A percentile compares a stretch with the other conserved stretches of the same genome.
Evolutionary conservation across 92 coral and sea anemone species (phyloP).

Genomic region (Porites cylindrica): DNA sequence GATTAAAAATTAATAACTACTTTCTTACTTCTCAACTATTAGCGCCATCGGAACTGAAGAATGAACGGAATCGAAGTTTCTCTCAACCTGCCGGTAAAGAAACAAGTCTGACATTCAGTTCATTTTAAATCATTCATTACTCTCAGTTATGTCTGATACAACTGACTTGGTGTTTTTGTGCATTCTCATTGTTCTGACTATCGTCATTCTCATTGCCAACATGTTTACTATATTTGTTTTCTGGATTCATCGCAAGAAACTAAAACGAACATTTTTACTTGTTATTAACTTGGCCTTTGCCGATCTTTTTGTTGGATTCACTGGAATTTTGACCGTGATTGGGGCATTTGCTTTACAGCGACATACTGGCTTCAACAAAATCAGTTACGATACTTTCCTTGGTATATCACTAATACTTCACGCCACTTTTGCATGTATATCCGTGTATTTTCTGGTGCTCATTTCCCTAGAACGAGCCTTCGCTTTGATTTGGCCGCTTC

Average conservation of each 20-base stretch:
- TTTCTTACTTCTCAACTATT: too few species aligned
- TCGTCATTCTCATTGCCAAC: background rate
- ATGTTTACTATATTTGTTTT: conserved; percentile 12
- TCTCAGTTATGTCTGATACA: background rate
- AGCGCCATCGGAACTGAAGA: too few species aligned
- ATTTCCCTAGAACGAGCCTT: background rate
- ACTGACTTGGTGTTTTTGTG: background rate
- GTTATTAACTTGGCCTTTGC: conserved; percentile 9
- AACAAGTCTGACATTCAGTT: too few species aligned
- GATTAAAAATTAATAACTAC: too few species aligned
- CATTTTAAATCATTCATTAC: too few species aligned
- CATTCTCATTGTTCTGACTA: background rate
- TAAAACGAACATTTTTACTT: background rate
- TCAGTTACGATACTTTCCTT: too few species aligned
- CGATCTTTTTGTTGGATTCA: background rate
- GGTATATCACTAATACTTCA: background rate
- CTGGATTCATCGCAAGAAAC: conserved; percentile 10
- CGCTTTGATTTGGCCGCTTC: conserved; percentile 8
- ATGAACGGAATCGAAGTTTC: too few species aligned
- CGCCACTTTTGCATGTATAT: background rate
- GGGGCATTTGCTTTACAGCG: background rate
- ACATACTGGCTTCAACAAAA: background rate
- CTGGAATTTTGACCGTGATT: background rate
- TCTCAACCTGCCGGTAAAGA: too few species aligned
- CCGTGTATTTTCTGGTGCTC: background rate